Percentiles rank a stretch among this genome's conserved stretches.
phyloP scores from a whole-genome alignment of 2,113 vertebrate genomes.

The Saguinus imperator region DNA sequence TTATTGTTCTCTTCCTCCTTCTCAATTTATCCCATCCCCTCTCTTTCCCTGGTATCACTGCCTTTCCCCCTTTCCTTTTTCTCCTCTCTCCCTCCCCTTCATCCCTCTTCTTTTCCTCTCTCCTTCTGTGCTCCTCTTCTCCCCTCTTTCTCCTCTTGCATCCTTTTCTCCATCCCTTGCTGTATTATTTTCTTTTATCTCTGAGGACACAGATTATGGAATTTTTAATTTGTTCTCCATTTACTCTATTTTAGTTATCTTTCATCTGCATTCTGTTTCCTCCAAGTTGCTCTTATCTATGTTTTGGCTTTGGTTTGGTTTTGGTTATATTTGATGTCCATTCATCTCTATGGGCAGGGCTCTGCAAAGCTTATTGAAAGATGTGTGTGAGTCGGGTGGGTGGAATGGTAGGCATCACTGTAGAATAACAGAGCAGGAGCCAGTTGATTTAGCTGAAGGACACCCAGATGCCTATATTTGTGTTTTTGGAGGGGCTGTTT shows the following conservation, averaged over 20 bases:
- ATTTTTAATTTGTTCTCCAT: background rate
- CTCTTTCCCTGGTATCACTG: too few species aligned
- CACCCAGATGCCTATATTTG: background rate
- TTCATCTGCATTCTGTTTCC: background rate
- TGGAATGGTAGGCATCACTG: background rate
- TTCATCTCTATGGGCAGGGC: background rate
- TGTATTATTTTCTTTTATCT: background rate
- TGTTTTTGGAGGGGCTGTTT: background rate
- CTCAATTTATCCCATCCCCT: background rate
- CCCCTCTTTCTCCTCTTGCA: background rate
- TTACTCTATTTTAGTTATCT: background rate
- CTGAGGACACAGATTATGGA: background rate
- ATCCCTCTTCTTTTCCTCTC: background rate
- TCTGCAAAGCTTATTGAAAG: background rate
- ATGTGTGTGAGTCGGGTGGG: background rate
- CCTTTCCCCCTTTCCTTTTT: background rate
- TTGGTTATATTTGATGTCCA: background rate
- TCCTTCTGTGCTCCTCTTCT: background rate
- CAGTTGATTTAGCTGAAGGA: background rate
- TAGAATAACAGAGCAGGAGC: background rate
- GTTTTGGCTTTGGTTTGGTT: constrained; percentile 1
- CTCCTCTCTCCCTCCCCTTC: background rate
- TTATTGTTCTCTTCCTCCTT: background rate
- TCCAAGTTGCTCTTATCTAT: too few species aligned
- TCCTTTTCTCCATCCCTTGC: background rate